Percentiles rank a stretch among this genome's conserved stretches.
Evolutionary conservation across 2,797 vertebrate genomes (phyloP).

Genomic region (Ptychadena robeensis): DNA sequence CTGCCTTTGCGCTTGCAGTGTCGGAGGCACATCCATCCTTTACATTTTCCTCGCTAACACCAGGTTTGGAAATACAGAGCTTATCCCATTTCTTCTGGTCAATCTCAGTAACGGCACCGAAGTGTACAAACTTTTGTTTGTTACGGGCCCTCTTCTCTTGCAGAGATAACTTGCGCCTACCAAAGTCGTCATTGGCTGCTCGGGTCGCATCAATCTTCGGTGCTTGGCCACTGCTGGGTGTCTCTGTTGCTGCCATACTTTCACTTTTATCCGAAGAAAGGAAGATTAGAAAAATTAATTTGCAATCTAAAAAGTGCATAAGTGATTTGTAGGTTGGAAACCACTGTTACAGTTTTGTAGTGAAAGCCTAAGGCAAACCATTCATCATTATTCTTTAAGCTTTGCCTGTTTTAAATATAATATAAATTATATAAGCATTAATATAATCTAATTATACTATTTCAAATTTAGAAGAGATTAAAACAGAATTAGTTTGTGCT

Average conservation of each 20-base stretch:
- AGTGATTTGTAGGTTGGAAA: too few relatives aligned
- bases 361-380: too few relatives aligned
- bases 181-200: slow-evolving; percentile 75
- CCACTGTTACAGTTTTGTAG: too few relatives aligned
- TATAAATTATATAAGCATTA: too few relatives aligned
- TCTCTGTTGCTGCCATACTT: slow-evolving; percentile 1
- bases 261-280: slow-evolving; percentile 52
- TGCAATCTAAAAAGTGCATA: not conserved
- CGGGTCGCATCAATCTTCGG: slow-evolving; percentile 75
- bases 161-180: slow-evolving; percentile 76
- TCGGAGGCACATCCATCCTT: not conserved
- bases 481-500: not conserved
- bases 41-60: slow-evolving; percentile 64
- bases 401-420: too few relatives aligned
- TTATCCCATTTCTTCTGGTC: slow-evolving; percentile 82
- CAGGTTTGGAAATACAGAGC: slow-evolving; percentile 75
- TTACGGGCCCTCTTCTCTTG: slow-evolving; percentile 74
- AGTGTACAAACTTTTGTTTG: slow-evolving; percentile 87
- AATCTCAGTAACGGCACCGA: slow-evolving; percentile 93
- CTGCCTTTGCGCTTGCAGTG: slow-evolving; percentile 33
- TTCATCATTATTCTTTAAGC: too few relatives aligned
- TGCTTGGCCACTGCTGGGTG: slow-evolving; percentile 59
- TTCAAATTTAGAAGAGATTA: too few relatives aligned
- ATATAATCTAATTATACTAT: too few relatives aligned
- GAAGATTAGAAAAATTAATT: not conserved